Evolutionary conservation across 2,113 vertebrate species (phyloP).

Genomic region (Etia nguti): DNA sequence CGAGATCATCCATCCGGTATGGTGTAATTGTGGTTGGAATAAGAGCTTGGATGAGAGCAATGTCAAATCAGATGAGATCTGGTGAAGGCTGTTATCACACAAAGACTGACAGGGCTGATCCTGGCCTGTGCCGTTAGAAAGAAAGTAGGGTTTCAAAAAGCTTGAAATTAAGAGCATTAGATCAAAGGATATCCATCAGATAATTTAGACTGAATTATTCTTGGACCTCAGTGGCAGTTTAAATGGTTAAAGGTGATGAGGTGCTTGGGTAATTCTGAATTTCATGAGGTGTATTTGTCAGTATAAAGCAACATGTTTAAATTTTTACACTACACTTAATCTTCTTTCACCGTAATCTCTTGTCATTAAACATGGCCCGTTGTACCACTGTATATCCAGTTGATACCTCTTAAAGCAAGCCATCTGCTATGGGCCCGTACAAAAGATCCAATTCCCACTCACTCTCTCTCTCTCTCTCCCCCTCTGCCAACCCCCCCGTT

Average conservation of each 20-base stretch:
- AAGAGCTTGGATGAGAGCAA: constrained; percentile 2
- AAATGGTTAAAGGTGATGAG: neutral
- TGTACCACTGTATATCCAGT: neutral
- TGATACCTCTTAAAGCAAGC: constrained; percentile 8
- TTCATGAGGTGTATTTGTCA: neutral
- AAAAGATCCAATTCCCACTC: constrained; percentile 22
- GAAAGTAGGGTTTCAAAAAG: neutral
- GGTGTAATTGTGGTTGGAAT: constrained; percentile 45
- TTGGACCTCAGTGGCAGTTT: neutral
- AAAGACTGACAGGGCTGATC: neutral
- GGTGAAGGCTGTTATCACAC: constrained; percentile 35
- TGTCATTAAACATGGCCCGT: neutral
- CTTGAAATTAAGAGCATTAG: neutral
- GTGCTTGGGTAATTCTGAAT: neutral
- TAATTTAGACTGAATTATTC: neutral
- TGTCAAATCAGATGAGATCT: constrained; percentile 50
- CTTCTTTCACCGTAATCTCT: neutral
- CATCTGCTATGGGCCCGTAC: constrained; percentile 20
- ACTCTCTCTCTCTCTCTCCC: neutral
- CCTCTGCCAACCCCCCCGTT: neutral
- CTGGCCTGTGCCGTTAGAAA: neutral
- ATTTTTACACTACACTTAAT: neutral
- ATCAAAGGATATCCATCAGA: neutral
- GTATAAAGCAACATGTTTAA: neutral
- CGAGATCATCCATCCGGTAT: constrained; percentile 41